Evolutionary conservation across 2,797 vertebrate genomes (phyloP), one percentile per base, ranked within the genome.

Genomic region (Eulemur coronatus): DNA sequence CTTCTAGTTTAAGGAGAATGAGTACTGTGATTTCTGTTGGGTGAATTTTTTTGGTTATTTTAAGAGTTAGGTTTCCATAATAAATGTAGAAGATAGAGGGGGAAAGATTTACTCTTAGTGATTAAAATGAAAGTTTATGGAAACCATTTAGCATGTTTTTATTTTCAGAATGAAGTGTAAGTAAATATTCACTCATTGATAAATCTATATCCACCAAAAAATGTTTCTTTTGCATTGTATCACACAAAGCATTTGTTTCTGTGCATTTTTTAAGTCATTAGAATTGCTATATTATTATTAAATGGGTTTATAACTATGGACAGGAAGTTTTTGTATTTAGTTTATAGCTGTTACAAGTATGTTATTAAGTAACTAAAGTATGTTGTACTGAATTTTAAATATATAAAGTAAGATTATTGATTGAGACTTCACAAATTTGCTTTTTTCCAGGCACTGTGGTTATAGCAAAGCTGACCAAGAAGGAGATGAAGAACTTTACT

Each of bases 381-480:
- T 90, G 55, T 92, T 78, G 95, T 73, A 26, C 15, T 96, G 10
- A 59, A 67, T 35, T 93, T 96, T 63, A 91, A 88, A 91, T 72
- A 6, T 8, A 17, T 94, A 63, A 94, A 96, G 57, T 75, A 91
- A 96, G 92, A 96, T 95, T 15, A 72, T 82, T 82, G 79, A 95
- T 92, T 98, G 94, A 89, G 14, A 82, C 73, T 96, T 97, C 38
- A 97, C 91, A 57, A 61, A 50, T 52, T 55, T 14, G 67, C 57
- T 94, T 92, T 81, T 95, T 97, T 97, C 75, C 72, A 99, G 99
- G 98, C 99, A 99, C 98, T 99, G 99, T 97, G 99, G 99, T 91
- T 99, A 99, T 98, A 99, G 99, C 98, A 99, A 99, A 99, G 99
- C 99, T 1, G 99, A 99, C 98, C 99, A 99, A 98, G 99, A 99